phyloP scores from a whole-genome alignment of 2,113 vertebrate genomes.

The Pachyramphus minor region DNA sequence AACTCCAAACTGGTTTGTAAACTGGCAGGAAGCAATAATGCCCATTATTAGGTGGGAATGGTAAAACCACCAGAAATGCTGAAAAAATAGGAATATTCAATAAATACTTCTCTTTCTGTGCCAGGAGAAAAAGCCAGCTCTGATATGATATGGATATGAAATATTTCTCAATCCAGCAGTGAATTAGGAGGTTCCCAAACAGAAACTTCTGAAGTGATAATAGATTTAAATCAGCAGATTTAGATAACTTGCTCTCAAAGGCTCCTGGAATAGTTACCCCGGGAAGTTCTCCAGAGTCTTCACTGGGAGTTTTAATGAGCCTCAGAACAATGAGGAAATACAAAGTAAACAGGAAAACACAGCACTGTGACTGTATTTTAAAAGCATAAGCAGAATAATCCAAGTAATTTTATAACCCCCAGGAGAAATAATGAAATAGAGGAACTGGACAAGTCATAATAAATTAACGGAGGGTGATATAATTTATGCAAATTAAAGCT shows the following conservation, averaged over 20 bases:
- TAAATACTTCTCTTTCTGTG: background rate
- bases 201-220: background rate
- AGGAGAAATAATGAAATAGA: constrained; percentile 23
- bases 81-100: background rate
- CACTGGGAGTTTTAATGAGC: background rate
- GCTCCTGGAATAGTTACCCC: background rate
- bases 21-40: background rate
- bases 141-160: background rate
- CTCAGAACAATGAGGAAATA: background rate
- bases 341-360: background rate
- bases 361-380: background rate
- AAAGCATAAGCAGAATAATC: background rate
- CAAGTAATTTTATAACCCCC: constrained; percentile 19
- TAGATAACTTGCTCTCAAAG: background rate
- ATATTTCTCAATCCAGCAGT: background rate
- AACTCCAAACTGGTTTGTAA: background rate
- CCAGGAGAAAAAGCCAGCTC: background rate
- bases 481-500: constrained; percentile 48
- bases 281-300: background rate
- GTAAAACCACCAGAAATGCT: background rate
- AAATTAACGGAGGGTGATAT: constrained; percentile 18
- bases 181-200: background rate
- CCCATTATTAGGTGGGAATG: background rate
- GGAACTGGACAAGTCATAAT: background rate
- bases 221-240: background rate